Conservation (phyloP, 2,888 invertebrate genomes). For the Drepanosiphum platanoidis region DNA sequence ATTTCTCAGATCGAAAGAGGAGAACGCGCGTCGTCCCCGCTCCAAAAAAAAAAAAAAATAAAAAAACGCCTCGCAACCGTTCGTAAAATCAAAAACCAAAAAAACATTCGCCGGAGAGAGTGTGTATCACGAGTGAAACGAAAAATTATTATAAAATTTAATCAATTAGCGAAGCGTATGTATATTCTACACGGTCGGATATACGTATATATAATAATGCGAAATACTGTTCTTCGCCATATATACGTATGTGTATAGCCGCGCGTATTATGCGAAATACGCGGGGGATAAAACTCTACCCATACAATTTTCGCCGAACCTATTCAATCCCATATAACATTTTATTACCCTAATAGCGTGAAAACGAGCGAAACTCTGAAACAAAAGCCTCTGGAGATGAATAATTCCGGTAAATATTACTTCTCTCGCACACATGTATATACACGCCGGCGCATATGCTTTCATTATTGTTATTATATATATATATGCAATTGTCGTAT, state of each 20-base stretch:
- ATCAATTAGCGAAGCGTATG: not conserved
- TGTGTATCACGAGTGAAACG: too few species aligned
- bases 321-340: constrained; percentile 32
- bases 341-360: constrained; percentile 53
- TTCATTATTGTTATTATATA: constrained; percentile 41
- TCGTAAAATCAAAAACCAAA: not conserved
- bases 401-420: constrained; percentile 51
- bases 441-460: constrained; percentile 2
- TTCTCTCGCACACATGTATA: not conserved
- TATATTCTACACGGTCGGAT: not conserved
- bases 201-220: not conserved
- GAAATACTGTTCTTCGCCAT: not conserved
- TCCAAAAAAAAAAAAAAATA: too few species aligned
- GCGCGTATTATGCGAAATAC: not conserved
- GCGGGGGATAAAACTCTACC: not conserved
- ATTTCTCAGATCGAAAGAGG: too few species aligned
- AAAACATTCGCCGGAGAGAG: too few species aligned
- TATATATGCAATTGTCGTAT: not conserved
- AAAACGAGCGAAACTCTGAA: constrained; percentile 54
- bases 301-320: constrained; percentile 4
- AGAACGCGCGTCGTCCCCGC: too few species aligned
- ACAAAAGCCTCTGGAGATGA: constrained; percentile 57
- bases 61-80: too few species aligned
- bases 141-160: too few species aligned
- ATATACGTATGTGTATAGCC: too few species aligned